These are phyloP conservation scores for Synanthedon myopaeformis DNA, from an alignment of 2,888 invertebrate species.

Conservation along the genomic window DNA sequence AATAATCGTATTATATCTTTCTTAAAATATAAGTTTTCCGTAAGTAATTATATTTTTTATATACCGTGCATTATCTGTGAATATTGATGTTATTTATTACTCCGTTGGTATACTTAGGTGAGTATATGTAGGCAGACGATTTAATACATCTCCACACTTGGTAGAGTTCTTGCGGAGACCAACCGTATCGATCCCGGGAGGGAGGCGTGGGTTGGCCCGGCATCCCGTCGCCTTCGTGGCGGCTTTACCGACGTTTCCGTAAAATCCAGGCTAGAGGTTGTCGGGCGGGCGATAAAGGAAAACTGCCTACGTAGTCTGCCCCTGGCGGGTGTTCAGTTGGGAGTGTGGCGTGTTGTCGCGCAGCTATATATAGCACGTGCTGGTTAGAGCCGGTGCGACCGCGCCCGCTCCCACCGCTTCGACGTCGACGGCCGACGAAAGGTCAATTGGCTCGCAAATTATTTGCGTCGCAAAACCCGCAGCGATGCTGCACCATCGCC, in stretches of 20 bases:
- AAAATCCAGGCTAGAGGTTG: constrained; percentile 62
- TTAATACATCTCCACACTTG: constrained; percentile 34
- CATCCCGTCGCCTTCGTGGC: constrained; percentile 56
- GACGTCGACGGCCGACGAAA: constrained; percentile 61
- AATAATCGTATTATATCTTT: no score
- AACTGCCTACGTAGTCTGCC: constrained; percentile 57
- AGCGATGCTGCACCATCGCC: constrained; percentile 43
- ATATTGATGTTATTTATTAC: no score
- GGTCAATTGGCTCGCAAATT: constrained; percentile 71
- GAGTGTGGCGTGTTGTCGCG: constrained; percentile 53
- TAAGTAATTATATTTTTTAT: no score
- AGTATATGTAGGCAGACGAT: constrained; percentile 8
- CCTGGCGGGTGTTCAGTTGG: constrained; percentile 61
- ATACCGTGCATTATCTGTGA: no score
- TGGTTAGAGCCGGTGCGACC: constrained; percentile 47
- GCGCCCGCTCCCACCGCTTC: constrained; percentile 37
- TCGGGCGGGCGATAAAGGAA: constrained; percentile 64
- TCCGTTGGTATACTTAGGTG: constrained; percentile 22
- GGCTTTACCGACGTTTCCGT: constrained; percentile 53
- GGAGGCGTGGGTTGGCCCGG: constrained; percentile 61
- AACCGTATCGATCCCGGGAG: constrained; percentile 66
- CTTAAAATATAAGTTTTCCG: no score
- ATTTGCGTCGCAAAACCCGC: constrained; percentile 67
- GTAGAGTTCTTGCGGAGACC: constrained; percentile 57
- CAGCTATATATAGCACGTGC: constrained; percentile 65